Conservation (phyloP, 2,888 invertebrate genomes). For the Orchesellides sinensis region DNA sequence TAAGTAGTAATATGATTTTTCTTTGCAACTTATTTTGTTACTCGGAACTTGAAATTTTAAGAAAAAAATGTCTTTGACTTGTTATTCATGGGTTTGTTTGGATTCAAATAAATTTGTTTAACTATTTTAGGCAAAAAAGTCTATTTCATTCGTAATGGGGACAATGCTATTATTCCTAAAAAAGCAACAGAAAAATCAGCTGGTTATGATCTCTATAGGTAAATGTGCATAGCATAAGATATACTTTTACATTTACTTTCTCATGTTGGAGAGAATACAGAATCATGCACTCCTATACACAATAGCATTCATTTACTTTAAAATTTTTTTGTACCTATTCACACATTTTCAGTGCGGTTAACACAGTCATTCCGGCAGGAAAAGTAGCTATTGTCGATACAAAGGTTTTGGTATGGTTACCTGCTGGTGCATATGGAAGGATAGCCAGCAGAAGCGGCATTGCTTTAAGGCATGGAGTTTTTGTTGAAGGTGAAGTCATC, state of each 20-base stretch:
- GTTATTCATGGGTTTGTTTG: not conserved
- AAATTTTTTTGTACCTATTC: no score
- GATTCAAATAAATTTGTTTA: not conserved
- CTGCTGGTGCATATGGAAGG: not conserved
- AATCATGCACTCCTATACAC: no score
- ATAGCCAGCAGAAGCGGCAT: not conserved
- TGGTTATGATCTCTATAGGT: constrained; percentile 5
- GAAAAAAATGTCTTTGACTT: no score
- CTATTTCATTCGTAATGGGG: not conserved
- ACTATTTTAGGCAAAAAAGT: not conserved
- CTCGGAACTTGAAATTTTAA: not conserved
- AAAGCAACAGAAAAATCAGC: not conserved
- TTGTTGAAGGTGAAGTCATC: not conserved
- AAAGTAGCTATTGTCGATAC: not conserved
- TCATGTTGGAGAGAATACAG: not conserved
- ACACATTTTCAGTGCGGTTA: not conserved
- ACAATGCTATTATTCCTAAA: not conserved
- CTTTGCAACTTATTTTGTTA: not conserved
- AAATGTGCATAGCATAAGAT: not conserved
- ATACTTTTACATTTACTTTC: not conserved
- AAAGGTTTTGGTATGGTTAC: not conserved
- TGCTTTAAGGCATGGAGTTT: not conserved
- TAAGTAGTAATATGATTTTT: no score
- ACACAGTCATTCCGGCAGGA: not conserved
- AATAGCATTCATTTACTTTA: no score